Percentiles rank a stretch among this genome's conserved stretches.
Evolutionary conservation across 2,797 vertebrate species (phyloP).

Genomic region (Syngnathus rostellatus): DNA sequence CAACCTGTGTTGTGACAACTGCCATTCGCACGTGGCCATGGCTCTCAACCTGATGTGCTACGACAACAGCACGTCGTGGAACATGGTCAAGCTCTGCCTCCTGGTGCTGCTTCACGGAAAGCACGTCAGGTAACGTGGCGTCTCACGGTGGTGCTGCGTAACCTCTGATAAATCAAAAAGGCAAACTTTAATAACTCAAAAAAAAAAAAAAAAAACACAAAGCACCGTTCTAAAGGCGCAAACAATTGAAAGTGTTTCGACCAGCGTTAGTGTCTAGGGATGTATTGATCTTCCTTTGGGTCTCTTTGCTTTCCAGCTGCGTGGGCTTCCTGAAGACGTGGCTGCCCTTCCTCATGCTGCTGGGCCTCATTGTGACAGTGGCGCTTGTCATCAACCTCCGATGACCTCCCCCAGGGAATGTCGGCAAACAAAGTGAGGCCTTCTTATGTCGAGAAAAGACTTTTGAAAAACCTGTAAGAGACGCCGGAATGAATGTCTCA

Average conservation of each 20-base stretch:
- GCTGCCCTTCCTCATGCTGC: slow-evolving; percentile 84
- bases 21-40: slow-evolving; percentile 94
- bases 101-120: slow-evolving; percentile 82
- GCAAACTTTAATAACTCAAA: too few species aligned
- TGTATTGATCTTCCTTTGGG: neutral
- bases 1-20: slow-evolving; percentile 97
- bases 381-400: slow-evolving; percentile 78
- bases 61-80: slow-evolving; percentile 89
- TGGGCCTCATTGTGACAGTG: slow-evolving; percentile 72
- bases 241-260: neutral
- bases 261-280: neutral
- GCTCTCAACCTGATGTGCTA: slow-evolving; percentile 95
- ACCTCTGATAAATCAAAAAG: too few species aligned
- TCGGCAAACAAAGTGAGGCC: neutral
- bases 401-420: slow-evolving; percentile 60
- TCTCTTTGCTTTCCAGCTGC: slow-evolving; percentile 58
- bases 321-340: slow-evolving; percentile 90
- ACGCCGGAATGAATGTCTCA: neutral
- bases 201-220: too few species aligned
- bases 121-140: slow-evolving; percentile 77
- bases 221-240: slow-evolving; percentile 6
- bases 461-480: neutral
- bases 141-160: too few species aligned
- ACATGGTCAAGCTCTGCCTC: slow-evolving; percentile 93
- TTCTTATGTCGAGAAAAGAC: neutral